Evolutionary conservation across 2,113 vertebrate species (phyloP), one percentile per base, ranked within the genome.

Genomic region (Hystrix brachyura): DNA sequence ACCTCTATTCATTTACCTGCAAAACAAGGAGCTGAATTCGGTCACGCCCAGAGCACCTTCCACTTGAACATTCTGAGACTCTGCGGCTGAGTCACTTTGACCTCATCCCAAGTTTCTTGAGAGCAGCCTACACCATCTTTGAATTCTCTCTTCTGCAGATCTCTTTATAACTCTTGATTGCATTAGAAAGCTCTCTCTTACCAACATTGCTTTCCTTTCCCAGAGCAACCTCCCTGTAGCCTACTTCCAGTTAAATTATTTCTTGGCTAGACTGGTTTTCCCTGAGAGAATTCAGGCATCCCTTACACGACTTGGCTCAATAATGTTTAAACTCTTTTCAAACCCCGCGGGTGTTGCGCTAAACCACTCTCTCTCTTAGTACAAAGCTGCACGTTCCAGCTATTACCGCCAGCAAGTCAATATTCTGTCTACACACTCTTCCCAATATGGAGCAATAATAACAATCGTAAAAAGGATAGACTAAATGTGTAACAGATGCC

Each of bases 401-500:
- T 79, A 90, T 97, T 97, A 87, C 51, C n/a, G 3, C 64, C 84
- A 57, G 82, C 32, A 91, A 95, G 82, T 80, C 89, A 95, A 60
- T 78, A 93, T 89, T 91, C 83, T 55, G 46, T 94, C 84, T 91
- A 76, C 38, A 89, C 21, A 51, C 32, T 85, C 51, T 92, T 96
- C 78, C 78, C 60, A 53, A 89, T 46, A 74, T n/a, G 79, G 69
- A 92, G 34, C 88, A 74, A 76, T 92, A 86, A 85, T 57, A 91
- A 38, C 32, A 91, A 76, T 83, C 92, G 62, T 85, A 82, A 88
- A 94, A 92, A 34, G 38, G 76, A 95, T 10, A 80, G 64, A 85
- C 83, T 83, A 96, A 97, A 97, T 87, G 46, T 51, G 12, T 74
- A 98, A 80, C 94, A 95, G 95, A 96, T 93, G 95, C 79, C 21